Evolutionary conservation across 1,140 invertebrate species (phyloP).

Genomic region (Pachyrhynchus sulphureomaculatus): DNA sequence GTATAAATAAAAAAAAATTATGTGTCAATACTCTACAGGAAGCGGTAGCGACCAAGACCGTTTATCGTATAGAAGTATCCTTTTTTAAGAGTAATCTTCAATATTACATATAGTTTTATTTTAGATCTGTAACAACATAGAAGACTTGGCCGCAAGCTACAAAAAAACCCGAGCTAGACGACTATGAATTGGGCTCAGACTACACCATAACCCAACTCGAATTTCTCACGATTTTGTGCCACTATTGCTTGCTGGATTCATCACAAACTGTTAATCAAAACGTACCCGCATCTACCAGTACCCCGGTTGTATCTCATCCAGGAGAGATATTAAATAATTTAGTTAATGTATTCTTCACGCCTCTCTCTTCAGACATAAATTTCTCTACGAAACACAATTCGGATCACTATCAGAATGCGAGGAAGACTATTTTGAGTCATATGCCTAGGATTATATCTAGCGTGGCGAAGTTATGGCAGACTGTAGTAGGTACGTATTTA

Average conservation of each 20-base stretch:
- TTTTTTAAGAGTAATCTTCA: too few species aligned
- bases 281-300: constrained; percentile 54
- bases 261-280: constrained; percentile 64
- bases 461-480: constrained; percentile 79
- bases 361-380: constrained; percentile 39
- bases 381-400: constrained; percentile 44
- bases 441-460: constrained; percentile 81
- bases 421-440: constrained; percentile 74
- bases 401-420: constrained; percentile 62
- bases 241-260: constrained; percentile 82
- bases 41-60: too few species aligned
- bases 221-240: constrained; percentile 78
- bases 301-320: constrained; percentile 54
- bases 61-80: too few species aligned
- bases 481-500: constrained; percentile 52
- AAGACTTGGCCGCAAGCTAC: constrained; percentile 55
- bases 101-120: too few species aligned
- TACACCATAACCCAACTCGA: constrained; percentile 80
- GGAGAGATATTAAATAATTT: constrained; percentile 80
- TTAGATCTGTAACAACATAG: constrained; percentile 76
- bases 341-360: constrained; percentile 70
- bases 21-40: too few species aligned
- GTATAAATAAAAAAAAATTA: too few species aligned
- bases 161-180: constrained; percentile 40
- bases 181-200: constrained; percentile 59